Evolutionary conservation across 2,888 invertebrate species (phyloP).

Genomic region (Eulithis prunata): DNA sequence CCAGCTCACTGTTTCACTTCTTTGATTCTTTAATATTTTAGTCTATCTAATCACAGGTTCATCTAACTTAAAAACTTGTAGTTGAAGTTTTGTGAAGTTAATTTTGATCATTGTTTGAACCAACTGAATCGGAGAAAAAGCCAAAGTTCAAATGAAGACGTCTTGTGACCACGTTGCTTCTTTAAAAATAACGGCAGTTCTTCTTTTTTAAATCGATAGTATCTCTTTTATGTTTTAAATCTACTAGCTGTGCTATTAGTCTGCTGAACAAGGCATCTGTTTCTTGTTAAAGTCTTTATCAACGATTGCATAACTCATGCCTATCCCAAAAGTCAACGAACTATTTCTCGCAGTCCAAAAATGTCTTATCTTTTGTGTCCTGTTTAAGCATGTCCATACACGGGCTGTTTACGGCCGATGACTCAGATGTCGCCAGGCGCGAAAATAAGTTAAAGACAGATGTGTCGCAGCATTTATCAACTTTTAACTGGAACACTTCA

Average conservation of each 20-base stretch:
- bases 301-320: background rate
- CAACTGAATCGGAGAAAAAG: too few relatives aligned
- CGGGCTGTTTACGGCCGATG: slow-evolving; percentile 26
- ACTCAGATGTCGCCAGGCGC: slow-evolving; percentile 30
- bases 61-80: too few relatives aligned
- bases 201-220: too few relatives aligned
- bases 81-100: too few relatives aligned
- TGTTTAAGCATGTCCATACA: slow-evolving; percentile 10
- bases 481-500: slow-evolving; percentile 26
- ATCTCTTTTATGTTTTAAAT: background rate
- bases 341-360: slow-evolving; percentile 7
- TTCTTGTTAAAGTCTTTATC: background rate
- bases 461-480: slow-evolving; percentile 30
- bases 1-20: too few relatives aligned
- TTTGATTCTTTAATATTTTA: too few relatives aligned
- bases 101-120: too few relatives aligned
- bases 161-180: too few relatives aligned
- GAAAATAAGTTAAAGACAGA: slow-evolving; percentile 34
- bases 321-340: slow-evolving; percentile 3
- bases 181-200: too few relatives aligned
- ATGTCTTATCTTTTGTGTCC: slow-evolving; percentile 19
- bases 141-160: too few relatives aligned
- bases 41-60: too few relatives aligned
- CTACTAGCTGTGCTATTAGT: background rate
- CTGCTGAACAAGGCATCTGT: background rate